phyloP scores from a whole-genome alignment of 2,888 invertebrate species.

The Coleophora flavipennella region DNA sequence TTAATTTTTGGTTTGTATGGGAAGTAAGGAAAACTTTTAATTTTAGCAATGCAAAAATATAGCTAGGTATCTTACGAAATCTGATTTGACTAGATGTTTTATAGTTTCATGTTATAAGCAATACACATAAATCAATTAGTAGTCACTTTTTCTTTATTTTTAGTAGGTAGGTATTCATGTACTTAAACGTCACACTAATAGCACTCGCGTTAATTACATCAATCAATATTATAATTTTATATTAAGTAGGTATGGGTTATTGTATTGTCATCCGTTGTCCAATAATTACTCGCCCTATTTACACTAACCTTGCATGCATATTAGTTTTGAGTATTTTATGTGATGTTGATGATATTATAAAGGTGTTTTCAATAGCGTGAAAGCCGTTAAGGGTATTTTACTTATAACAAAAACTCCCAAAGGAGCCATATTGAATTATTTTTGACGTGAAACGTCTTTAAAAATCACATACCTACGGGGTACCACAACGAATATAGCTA shows the following conservation, averaged over 20 bases:
- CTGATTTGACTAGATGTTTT: constrained; percentile 49
- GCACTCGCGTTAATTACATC: constrained; percentile 25
- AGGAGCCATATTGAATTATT: too few relatives aligned
- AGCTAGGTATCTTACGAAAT: constrained; percentile 21
- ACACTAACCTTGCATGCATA: constrained; percentile 37
- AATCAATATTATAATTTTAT: constrained; percentile 36
- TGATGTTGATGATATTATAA: too few relatives aligned
- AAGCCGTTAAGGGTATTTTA: too few relatives aligned
- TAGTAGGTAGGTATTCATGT: too few relatives aligned
- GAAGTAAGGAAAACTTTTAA: too few relatives aligned
- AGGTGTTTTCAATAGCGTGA: too few relatives aligned
- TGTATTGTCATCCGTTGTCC: constrained; percentile 65
- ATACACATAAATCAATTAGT: neutral
- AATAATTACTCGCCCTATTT: constrained; percentile 62
- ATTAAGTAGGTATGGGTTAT: constrained; percentile 52
- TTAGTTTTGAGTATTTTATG: constrained; percentile 46
- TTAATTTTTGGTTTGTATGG: too few relatives aligned
- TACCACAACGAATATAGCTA: too few relatives aligned
- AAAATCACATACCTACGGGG: too few relatives aligned
- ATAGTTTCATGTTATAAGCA: constrained; percentile 7
- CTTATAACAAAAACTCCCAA: too few relatives aligned
- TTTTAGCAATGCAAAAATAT: neutral
- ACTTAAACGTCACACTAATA: constrained; percentile 25
- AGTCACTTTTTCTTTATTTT: too few relatives aligned
- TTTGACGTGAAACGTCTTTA: too few relatives aligned